Base-by-base conservation (phyloP, 1,140 invertebrate genomes). In the Ceratosolen fusciceps region DNA sequence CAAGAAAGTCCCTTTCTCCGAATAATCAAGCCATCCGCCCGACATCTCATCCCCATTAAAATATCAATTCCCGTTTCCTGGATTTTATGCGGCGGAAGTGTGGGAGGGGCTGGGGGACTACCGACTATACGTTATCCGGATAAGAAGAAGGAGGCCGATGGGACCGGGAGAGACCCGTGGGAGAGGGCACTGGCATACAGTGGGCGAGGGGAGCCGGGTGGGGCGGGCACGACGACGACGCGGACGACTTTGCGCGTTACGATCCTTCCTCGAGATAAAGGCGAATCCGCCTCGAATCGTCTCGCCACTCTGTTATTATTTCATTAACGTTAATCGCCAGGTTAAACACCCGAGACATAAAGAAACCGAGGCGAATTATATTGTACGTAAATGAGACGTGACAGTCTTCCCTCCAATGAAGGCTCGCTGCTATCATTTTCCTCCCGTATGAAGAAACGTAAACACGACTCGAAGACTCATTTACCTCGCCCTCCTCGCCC, bases 311-410 rank as follows among this genome's bases (percentile, higher is more conserved):
- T 81, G 74, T 82, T 76, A 82, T 83, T 83, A 82, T 82, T 83
- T 83, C 79, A 83, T 83, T 83, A 79, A 77, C 80, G 49, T 81
- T 81, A 81, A 82, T 79, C 79, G 79, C 65, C 43, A 68, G 31
- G 47, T 76, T 76, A 76, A 76, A 54, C 16, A 37, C 5, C n/a
- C 43, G 29, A 54, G 62, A 52, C 26, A n/a, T 34, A 47, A 65
- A 75, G 43, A 65, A 75, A 62, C 21, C 21, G 14, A 73, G 19
- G 19, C 10, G 26, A 29, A 56, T 73, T 14, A 47, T 70, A n/a
- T 70, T 70, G 31, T 37, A 24, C 26, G 26, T n/a, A 65, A 37
- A 65, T 65, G 19, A 7, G 2, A n/a, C 3, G 34, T 34, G 10
- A 37, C 29, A 34, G 10, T 56, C 12, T 5, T 24, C 54, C 24